Base-by-base conservation (phyloP, 2,888 invertebrate genomes). In the Philhelius pedissequus region DNA sequence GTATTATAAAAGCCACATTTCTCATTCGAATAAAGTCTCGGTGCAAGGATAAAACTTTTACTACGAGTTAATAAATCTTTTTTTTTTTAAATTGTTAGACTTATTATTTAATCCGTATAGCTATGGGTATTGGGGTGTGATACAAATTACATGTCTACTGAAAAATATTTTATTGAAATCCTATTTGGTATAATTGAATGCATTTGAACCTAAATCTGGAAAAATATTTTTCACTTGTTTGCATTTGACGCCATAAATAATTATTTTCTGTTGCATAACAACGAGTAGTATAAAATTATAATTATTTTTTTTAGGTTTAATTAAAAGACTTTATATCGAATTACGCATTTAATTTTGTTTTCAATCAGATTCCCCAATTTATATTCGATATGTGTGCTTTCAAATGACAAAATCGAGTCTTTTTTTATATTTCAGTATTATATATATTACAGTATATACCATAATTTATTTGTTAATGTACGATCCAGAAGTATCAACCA, bases 341-440 rank as follows among this genome's bases (percentile, higher is more conserved):
- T 77, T 71, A 68, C 71, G 66, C 66, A 71, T 71, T 71, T 66
- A 56, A 30, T 81, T 48, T 52, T 25, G 13, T 71, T 81, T 70
- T 9, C 62, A 54, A 22, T 54, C 25, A 25, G 13, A 58, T 58
- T 50, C 18, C 15, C 64, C 38, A 50, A 48, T 20, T 8, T 2
- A 43, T 18, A 18, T 18, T 25, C 3, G 15, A 35, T 43, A 3
- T 43, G 9, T 18, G 3, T 35, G 45, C 13, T 69, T 80, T 54
- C 40, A 40, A 68, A 62, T 74, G 54, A 45, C 45, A 38, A 56
- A 62, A 66, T 32, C 22, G 27, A 30, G 8, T 62, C 18, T 43
- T 27, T 38, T 64, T n/a, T n/a, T n/a, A n/a, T n/a, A 4, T 38
- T 4, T n/a, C 6, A n/a, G 1, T 1, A 35, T 45, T 27, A 11